A percentile compares a stretch with the other conserved stretches of the same genome.
phyloP scores from a whole-genome alignment of 2,888 invertebrate genomes.

The Muschampia plurimacula region DNA sequence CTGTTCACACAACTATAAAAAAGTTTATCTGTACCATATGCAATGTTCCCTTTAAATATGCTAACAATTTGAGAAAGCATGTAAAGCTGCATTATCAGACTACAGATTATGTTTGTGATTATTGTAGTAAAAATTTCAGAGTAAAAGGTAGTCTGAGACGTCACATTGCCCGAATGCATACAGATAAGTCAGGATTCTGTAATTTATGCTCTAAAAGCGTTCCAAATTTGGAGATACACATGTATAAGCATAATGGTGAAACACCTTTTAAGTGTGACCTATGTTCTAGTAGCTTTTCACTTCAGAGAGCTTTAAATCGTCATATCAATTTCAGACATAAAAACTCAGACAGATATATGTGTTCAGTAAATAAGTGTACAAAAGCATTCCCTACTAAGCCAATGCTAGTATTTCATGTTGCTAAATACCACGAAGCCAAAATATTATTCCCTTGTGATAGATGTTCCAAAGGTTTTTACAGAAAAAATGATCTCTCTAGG shows the following conservation, averaged over 20 bases:
- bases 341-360: constrained; percentile 66
- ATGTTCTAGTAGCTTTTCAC: constrained; percentile 68
- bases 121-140: constrained; percentile 74
- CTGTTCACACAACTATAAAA: constrained; percentile 65
- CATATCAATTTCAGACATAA: constrained; percentile 73
- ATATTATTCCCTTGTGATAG: constrained; percentile 69
- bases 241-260: constrained; percentile 83
- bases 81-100: constrained; percentile 66
- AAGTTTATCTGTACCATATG: constrained; percentile 71
- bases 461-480: constrained; percentile 73
- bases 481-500: constrained; percentile 73
- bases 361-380: constrained; percentile 60
- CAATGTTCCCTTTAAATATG: constrained; percentile 77
- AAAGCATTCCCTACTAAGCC: constrained; percentile 67
- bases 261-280: constrained; percentile 71
- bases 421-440: constrained; percentile 66
- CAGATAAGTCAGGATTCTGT: constrained; percentile 83
- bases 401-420: constrained; percentile 71
- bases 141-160: constrained; percentile 79
- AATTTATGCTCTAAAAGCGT: constrained; percentile 78
- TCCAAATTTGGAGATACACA: constrained; percentile 82
- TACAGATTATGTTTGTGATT: constrained; percentile 67
- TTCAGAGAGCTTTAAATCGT: constrained; percentile 65
- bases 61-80: constrained; percentile 81
- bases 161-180: constrained; percentile 82